Conservation (phyloP, 2,888 invertebrate genomes). For the Acleris laterana region DNA sequence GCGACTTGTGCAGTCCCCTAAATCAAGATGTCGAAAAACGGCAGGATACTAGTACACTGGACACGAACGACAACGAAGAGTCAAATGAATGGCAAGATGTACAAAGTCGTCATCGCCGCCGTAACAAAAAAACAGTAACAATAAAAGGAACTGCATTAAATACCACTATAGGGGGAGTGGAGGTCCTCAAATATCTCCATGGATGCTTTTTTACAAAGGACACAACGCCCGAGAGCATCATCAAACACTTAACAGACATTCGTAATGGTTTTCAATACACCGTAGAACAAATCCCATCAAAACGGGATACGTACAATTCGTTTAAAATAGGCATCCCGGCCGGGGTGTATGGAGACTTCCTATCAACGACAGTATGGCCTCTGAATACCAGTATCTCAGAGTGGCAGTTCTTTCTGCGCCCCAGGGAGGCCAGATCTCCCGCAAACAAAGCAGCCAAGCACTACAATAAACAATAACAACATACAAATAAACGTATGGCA, state of each 20-base stretch:
- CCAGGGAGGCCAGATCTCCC: constrained; percentile 9
- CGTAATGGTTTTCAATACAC: background rate
- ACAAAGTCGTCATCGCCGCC: background rate
- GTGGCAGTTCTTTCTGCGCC: background rate
- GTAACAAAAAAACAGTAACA: background rate
- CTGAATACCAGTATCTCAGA: too few species aligned
- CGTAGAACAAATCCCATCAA: background rate
- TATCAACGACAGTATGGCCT: background rate
- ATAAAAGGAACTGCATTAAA: constrained; percentile 8
- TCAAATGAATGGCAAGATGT: background rate
- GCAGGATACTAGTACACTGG: too few species aligned
- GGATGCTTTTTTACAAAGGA: constrained; percentile 1
- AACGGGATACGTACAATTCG: background rate
- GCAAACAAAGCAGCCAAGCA: background rate
- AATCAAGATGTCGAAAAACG: too few species aligned
- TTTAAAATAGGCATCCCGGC: constrained; percentile 7
- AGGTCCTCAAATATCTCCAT: background rate
- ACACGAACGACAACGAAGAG: too few species aligned
- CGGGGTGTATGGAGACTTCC: background rate
- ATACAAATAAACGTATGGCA: too few species aligned
- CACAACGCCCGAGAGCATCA: background rate
- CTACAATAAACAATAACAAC: too few species aligned
- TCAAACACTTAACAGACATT: background rate
- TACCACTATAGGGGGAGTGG: background rate
- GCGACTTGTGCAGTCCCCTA: too few species aligned